phyloP scores from a whole-genome alignment of 2,113 vertebrate genomes.

The Stigmatopora argus region DNA sequence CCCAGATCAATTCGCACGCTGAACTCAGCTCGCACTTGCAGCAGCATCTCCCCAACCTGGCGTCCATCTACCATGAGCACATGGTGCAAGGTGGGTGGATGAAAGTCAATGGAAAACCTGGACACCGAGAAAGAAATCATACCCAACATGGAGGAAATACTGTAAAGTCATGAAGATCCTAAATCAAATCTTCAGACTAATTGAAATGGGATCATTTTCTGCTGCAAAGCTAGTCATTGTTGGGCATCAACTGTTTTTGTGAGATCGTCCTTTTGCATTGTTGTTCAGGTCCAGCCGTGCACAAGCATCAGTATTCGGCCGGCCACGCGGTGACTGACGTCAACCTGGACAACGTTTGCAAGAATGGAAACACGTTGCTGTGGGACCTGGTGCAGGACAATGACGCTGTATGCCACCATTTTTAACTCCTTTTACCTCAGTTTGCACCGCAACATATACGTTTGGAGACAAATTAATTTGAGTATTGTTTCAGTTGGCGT shows the following conservation, averaged over 20 bases:
- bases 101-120: background rate
- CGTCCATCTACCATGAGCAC: conserved; percentile 97
- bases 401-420: conserved; percentile 79
- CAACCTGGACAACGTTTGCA: conserved; percentile 98
- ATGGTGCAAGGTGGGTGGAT: conserved; percentile 83
- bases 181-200: background rate
- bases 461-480: too few relatives aligned
- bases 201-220: too few relatives aligned
- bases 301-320: conserved; percentile 92
- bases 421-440: background rate
- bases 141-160: background rate
- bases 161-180: background rate
- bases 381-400: conserved; percentile 99
- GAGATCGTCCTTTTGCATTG: background rate
- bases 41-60: conserved; percentile 95
- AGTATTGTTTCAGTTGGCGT: too few relatives aligned
- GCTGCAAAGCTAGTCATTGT: too few relatives aligned
- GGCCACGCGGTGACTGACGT: conserved; percentile 92
- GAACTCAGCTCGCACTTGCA: conserved; percentile 97
- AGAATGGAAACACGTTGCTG: conserved; percentile 95
- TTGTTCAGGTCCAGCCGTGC: conserved; percentile 84
- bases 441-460: too few relatives aligned
- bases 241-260: background rate
- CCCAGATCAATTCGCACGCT: conserved; percentile 97
- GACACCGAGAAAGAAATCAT: background rate